These are phyloP conservation scores for Druon quercuslanigerum DNA, from an alignment of 1,140 invertebrate genomes.

Conservation along the genomic window DNA sequence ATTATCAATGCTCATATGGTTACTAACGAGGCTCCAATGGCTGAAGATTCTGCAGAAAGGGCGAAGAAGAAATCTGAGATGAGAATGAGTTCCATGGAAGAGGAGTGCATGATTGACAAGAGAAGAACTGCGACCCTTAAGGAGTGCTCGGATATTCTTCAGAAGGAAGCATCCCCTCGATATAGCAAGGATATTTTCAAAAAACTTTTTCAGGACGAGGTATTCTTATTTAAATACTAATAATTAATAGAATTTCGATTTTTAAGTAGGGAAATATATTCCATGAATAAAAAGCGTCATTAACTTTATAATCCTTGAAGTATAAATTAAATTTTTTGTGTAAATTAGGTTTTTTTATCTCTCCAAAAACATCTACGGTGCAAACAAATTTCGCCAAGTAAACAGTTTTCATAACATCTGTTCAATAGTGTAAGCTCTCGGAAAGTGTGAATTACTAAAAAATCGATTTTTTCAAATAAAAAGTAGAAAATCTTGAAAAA, in stretches of 20 bases:
- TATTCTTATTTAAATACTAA: constrained; percentile 61
- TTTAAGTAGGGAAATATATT: no score
- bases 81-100: constrained; percentile 80
- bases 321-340: no score
- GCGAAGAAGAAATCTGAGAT: constrained; percentile 35
- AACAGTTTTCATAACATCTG: no score
- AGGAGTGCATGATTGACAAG: constrained; percentile 79
- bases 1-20: constrained; percentile 8
- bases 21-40: neutral
- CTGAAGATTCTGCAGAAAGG: constrained; percentile 3
- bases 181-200: constrained; percentile 80
- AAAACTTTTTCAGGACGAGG: constrained; percentile 81
- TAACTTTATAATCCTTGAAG: no score
- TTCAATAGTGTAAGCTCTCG: no score
- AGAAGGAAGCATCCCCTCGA: constrained; percentile 73
- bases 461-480: no score
- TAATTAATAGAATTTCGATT: neutral
- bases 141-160: constrained; percentile 80
- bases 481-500: no score
- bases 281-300: no score
- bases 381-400: no score
- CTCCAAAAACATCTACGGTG: no score
- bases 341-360: no score
- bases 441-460: no score
- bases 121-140: constrained; percentile 76